Evolutionary conservation across 53 echinoderm and acorn worm species (phyloP), one percentile per base, ranked within the genome.

Genomic region (Patiria pectinifera): DNA sequence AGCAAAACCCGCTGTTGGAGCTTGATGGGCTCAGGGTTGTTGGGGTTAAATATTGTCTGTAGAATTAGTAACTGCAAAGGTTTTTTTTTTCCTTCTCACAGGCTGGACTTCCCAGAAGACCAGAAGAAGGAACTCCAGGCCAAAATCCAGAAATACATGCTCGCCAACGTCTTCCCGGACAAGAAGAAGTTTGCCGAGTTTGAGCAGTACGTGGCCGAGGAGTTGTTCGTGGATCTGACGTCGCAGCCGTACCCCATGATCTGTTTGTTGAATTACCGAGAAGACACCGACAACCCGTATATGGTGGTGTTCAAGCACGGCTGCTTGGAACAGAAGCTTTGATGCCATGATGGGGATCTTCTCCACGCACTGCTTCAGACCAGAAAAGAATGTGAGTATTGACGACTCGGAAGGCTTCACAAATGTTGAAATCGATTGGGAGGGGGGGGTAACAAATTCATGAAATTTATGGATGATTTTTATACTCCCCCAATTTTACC

Each of bases 211-310:
- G 71, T 84, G 1, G 93, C 77, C 6, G 71, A 93, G 43, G 85
- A 47, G 14, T 70, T 59, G 4, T 16, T 25, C 12, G 24, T 22
- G 1, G 90, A 91, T 44, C 48, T 71, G 0, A 91, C 91, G 2
- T 62, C 21, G 4, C 14, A 11, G 66, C 63, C 86, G 19, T 14
- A 60, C 23, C 78, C 86, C 25, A 78, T 93, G 74, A 23, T 88
- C 35, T 47, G 61, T 43, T 78, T 93, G 24, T 53, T 91, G 76
- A 90, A 93, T 45, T 93, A 72, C 62, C 76, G 93, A 24, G 93
- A 93, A 43, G 90, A 93, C 11, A 83, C 71, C 0, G 84, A 83
- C 48, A 89, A 69, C 19, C 93, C 93, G 0, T 83, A 83, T 48
- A 76, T 93, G 58, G 48, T 85, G 19, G 80, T 23, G 48, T 76